Evolutionary conservation across 92 coral and sea anemone genomes (phyloP).

Genomic region (Metridium senile): DNA sequence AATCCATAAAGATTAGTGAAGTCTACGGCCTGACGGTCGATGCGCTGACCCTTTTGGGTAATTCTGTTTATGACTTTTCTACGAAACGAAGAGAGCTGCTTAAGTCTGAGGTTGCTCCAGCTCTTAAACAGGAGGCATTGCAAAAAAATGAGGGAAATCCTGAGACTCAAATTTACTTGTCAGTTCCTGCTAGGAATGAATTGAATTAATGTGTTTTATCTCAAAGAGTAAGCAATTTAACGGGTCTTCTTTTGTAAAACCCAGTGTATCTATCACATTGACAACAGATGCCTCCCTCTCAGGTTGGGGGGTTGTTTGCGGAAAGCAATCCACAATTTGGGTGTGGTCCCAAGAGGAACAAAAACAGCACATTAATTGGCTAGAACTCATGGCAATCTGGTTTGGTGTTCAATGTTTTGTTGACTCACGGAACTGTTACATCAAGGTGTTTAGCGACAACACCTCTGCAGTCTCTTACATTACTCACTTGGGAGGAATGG

Average conservation of each 20-base stretch:
- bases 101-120: slow-evolving; percentile 45
- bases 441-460: slow-evolving; percentile 34
- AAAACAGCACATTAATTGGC: slow-evolving; percentile 35
- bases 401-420: slow-evolving; percentile 44
- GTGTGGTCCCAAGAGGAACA: slow-evolving; percentile 31
- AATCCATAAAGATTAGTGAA: slow-evolving; percentile 28
- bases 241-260: no score
- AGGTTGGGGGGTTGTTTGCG: no score
- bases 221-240: no score
- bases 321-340: no score
- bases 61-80: slow-evolving; percentile 50
- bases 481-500: slow-evolving; percentile 28
- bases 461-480: slow-evolving; percentile 38
- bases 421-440: neutral
- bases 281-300: no score
- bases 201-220: no score
- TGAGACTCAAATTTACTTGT: no score
- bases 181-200: no score
- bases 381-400: slow-evolving; percentile 26
- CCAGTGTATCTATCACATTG: no score
- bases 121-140: no score
- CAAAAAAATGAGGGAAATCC: no score
- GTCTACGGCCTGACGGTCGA: slow-evolving; percentile 32
- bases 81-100: slow-evolving; percentile 46
- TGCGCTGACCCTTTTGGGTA: slow-evolving; percentile 38